These are phyloP conservation scores for Orchestes rusci DNA, from an alignment of 2,888 invertebrate species.

Conservation along the genomic window DNA sequence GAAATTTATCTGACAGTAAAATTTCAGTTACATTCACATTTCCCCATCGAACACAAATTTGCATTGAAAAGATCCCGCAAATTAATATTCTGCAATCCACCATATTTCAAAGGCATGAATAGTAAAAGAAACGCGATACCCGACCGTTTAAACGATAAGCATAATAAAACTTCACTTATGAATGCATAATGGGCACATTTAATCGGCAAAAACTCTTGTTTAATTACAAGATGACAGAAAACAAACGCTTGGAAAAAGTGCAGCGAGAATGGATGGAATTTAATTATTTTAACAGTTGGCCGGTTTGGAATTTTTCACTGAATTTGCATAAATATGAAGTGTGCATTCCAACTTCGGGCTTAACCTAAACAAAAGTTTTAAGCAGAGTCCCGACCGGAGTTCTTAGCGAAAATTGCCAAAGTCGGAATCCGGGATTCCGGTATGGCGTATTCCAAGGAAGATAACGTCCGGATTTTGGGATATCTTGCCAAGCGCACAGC, in stretches of 20 bases:
- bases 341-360: too few relatives aligned
- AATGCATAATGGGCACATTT: conserved; percentile 16
- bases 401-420: conserved; percentile 28
- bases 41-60: too few relatives aligned
- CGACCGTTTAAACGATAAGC: too few relatives aligned
- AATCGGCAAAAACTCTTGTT: conserved; percentile 20
- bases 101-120: too few relatives aligned
- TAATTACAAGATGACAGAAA: conserved; percentile 19
- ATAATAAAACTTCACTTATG: conserved; percentile 16
- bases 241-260: conserved; percentile 16
- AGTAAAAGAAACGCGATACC: too few relatives aligned
- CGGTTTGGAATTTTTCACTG: too few relatives aligned
- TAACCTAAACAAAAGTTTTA: conserved; percentile 30
- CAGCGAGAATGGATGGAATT: conserved; percentile 17
- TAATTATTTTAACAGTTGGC: conserved; percentile 26
- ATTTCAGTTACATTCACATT: too few relatives aligned
- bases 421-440: too few relatives aligned
- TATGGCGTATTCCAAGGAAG: conserved; percentile 32
- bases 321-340: conserved; percentile 10
- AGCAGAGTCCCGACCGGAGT: conserved; percentile 23
- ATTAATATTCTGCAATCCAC: too few relatives aligned
- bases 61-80: too few relatives aligned
- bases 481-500: conserved; percentile 32
- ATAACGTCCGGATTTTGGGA: conserved; percentile 32
- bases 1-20: too few relatives aligned